Conservation (phyloP, 2,797 vertebrate genomes). For the Agapornis canus region DNA sequence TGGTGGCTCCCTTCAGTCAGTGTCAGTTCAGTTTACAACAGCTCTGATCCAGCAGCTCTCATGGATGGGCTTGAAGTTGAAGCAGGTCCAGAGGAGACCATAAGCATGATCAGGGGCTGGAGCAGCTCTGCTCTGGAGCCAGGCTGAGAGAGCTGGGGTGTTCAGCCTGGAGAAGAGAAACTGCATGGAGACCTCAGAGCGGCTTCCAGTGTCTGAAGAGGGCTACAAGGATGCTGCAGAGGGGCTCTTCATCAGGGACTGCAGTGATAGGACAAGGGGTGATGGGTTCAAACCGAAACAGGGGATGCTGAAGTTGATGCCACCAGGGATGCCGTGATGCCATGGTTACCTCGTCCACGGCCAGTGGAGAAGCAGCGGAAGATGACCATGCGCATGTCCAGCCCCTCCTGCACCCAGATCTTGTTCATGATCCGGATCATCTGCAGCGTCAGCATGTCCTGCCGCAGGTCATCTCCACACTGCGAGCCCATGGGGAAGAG, state of each 20-base stretch:
- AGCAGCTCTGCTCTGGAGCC: neutral
- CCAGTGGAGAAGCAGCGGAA: conserved; percentile 95
- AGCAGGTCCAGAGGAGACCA: neutral
- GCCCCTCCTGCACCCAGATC: conserved; percentile 96
- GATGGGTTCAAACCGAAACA: too few species aligned
- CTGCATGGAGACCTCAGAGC: neutral
- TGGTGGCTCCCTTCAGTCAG: neutral
- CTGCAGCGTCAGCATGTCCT: conserved; percentile 97
- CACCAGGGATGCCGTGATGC: accelerated
- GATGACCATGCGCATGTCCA: conserved; percentile 98
- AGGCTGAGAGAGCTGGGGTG: neutral
- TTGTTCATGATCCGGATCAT: conserved; percentile 98
- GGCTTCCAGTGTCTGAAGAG: neutral
- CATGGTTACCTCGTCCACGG: conserved; percentile 83
- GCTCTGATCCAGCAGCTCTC: neutral
- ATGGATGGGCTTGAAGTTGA: neutral
- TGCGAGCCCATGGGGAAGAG: conserved; percentile 29
- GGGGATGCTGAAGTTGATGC: accelerated
- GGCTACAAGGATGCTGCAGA: too few species aligned
- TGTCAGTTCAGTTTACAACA: accelerated
- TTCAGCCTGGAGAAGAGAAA: neutral
- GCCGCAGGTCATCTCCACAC: conserved; percentile 94
- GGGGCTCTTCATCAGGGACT: too few species aligned
- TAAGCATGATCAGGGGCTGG: neutral
- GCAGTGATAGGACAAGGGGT: too few species aligned